Percentiles rank a stretch among this genome's conserved stretches.
These are phyloP conservation scores for Luscinia megarhynchos DNA, from an alignment of 2,797 vertebrate genomes.

Conservation along the genomic window DNA sequence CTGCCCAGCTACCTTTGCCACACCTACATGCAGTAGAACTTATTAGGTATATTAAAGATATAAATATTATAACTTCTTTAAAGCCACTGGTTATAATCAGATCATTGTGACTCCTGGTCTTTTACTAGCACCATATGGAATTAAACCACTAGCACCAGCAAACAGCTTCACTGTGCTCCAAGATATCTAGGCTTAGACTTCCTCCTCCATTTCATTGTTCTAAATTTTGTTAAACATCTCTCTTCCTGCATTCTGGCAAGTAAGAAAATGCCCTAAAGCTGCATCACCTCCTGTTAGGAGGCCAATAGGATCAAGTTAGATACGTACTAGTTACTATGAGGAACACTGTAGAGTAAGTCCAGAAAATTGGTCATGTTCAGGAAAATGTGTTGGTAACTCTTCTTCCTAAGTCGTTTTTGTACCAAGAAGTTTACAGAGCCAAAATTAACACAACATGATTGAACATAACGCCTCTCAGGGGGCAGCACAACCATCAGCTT, in stretches of 20 bases:
- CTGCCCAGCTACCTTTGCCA: not conserved
- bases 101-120: not conserved
- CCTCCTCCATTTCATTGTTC: not conserved
- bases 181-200: not conserved
- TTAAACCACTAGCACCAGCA: not conserved
- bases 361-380: not conserved
- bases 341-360: not conserved
- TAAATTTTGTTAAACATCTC: not conserved
- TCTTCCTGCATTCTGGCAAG: not conserved
- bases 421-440: not conserved
- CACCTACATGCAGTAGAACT: not conserved
- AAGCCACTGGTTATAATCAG: not conserved
- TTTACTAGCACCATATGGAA: not conserved
- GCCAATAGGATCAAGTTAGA: not conserved
- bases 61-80: not conserved
- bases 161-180: not conserved
- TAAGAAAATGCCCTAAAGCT: not conserved
- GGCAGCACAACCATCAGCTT: not conserved
- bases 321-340: not conserved
- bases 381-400: not conserved
- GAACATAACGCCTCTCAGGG: not conserved
- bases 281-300: not conserved
- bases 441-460: not conserved
- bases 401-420: not conserved
- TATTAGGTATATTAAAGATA: not conserved